Evolutionary conservation across 2,797 vertebrate genomes (phyloP).

Genomic region (Anguilla obscura): DNA sequence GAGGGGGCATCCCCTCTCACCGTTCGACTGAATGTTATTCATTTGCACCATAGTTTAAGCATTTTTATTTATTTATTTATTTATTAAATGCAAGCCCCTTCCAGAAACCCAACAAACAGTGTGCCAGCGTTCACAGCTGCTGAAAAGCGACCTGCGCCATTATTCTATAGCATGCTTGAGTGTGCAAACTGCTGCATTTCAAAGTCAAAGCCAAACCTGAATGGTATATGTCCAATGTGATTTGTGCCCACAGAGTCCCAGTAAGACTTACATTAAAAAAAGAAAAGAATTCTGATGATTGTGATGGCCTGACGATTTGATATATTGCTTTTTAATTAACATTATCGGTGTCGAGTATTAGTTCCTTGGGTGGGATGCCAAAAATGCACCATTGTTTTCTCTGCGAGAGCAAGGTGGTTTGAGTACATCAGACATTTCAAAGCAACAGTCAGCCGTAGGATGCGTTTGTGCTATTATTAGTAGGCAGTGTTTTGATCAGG

Average conservation of each 20-base stretch:
- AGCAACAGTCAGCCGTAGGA: too few species aligned
- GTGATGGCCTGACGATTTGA: not conserved
- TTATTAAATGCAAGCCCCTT: not conserved
- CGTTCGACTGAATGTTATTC: not conserved
- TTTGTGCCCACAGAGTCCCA: not conserved
- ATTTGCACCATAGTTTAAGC: constrained; percentile 16
- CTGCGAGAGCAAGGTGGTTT: not conserved
- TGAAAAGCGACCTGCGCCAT: not conserved
- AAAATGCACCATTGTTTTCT: not conserved
- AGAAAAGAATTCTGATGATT: not conserved
- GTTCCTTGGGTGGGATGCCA: not conserved
- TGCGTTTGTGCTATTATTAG: not conserved
- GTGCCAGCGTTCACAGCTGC: not conserved
- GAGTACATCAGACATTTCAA: not conserved
- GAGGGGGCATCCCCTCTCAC: not conserved
- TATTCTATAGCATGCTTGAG: not conserved
- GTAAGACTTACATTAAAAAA: not conserved
- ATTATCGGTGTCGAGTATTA: not conserved
- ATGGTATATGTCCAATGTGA: not conserved
- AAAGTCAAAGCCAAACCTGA: not conserved
- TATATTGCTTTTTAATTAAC: not conserved
- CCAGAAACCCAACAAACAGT: not conserved
- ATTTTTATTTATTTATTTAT: too few species aligned
- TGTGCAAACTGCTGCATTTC: not conserved
- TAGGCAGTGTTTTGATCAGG: not conserved